Percentiles rank a stretch among this genome's conserved stretches.
Conservation (phyloP, 2,888 invertebrate genomes). For the Urechis unicinctus region DNA sequence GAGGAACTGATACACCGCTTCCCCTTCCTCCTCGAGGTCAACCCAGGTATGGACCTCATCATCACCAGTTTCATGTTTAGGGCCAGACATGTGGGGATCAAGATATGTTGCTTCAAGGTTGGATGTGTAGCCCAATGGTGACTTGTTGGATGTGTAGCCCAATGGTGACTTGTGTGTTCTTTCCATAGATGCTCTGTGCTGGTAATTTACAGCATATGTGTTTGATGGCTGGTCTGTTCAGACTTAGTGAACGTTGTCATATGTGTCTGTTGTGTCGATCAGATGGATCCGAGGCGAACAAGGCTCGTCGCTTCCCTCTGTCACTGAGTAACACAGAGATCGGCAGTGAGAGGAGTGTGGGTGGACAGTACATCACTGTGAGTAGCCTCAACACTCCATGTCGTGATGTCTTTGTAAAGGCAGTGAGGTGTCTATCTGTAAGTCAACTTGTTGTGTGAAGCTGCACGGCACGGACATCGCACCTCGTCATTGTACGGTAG, state of each 20-base stretch:
- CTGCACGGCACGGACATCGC: slow-evolving; percentile 82
- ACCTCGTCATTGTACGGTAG: slow-evolving; percentile 90
- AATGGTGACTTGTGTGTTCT: too few species aligned
- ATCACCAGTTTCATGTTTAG: too few species aligned
- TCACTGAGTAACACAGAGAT: slow-evolving; percentile 65
- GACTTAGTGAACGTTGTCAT: background rate
- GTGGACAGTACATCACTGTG: background rate
- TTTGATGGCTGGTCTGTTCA: background rate
- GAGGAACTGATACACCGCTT: slow-evolving; percentile 32
- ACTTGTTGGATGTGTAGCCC: too few species aligned
- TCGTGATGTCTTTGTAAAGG: background rate
- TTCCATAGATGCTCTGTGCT: too few species aligned
- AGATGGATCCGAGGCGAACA: slow-evolving; percentile 53
- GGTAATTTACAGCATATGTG: too few species aligned
- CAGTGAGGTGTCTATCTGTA: too few species aligned
- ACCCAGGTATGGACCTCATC: slow-evolving; percentile 51
- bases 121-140: too few species aligned
- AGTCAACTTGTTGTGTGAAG: slow-evolving; percentile 36
- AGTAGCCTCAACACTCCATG: too few species aligned
- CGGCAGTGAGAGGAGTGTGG: slow-evolving; percentile 62
- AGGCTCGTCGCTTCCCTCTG: slow-evolving; percentile 55
- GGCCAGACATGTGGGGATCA: too few species aligned
- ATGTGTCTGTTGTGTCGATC: background rate
- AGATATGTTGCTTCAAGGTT: too few species aligned
- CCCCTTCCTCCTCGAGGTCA: slow-evolving; percentile 72